Evolutionary conservation across 1,140 invertebrate species (phyloP), one percentile per base, ranked within the genome.

Genomic region (Drosophila sulfurigaster): DNA sequence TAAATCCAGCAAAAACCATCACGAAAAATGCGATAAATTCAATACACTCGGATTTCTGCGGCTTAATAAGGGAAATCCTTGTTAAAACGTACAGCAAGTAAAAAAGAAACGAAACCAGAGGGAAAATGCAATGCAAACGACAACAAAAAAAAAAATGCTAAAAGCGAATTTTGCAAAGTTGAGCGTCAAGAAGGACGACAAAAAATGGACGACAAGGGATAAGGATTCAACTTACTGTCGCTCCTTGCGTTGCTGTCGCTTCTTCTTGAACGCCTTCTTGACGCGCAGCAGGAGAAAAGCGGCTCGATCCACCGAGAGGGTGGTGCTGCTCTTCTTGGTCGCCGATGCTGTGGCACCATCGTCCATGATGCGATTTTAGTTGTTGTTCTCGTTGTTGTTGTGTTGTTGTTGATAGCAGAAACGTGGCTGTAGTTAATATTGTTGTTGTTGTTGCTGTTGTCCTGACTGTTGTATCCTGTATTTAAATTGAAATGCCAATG

Each of bases 261-360:
- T 98, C 94, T 97, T 98, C 93, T 97, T 97, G 93, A 98, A 98
- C 16, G 97, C 97, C 91, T 96, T 95, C 90, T 97, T 97, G 43
- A 98, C 97, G 72, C 97, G 93, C 64, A 98, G 94, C 66, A 98
- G 94, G 15, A 98, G 94, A 93, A 98, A 98, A 16, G 97, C 97
- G 32, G 97, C 97, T 68, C 96, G 94, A 93, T 97, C 96, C 87
- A 97, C 97, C 65, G 96, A 96, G 70, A 97, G 94, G 30, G 95
- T 94, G 41, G 93, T 91, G 67, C 69, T 91, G 67, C 69, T 88
- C 20, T 87, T 88, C 64, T 85, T 86, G 8, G 87, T 75, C 6
- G 76, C 54, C 20, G 85, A 56, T 32, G 79, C 64, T 32, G 87
- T 51, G 25, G 67, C 69, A 66, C 75, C 74, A 48, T 91, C 88